Evolutionary conservation across 1,140 invertebrate genomes (phyloP).

Genomic region (Hylyphantes graminicola): DNA sequence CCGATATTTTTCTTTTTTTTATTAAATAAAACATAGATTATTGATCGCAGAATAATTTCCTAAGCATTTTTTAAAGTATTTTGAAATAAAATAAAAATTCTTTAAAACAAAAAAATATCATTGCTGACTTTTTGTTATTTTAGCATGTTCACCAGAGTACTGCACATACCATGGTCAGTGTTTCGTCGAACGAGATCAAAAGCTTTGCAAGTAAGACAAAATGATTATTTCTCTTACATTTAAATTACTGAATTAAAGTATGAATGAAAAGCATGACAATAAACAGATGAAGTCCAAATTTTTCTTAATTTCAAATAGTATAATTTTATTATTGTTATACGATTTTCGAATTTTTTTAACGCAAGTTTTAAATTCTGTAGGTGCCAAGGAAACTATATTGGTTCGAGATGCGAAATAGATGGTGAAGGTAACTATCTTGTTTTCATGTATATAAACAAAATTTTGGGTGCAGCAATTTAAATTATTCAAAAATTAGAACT

Average conservation of each 20-base stretch:
- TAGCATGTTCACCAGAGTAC: conserved; percentile 76
- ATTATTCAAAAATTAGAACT: too few relatives aligned
- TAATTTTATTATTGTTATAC: not conserved
- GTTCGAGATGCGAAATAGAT: conserved; percentile 87
- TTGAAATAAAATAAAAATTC: too few relatives aligned
- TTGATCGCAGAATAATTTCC: too few relatives aligned
- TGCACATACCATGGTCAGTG: conserved; percentile 86
- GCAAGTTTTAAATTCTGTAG: conserved; percentile 68
- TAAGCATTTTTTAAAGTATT: too few relatives aligned
- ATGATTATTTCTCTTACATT: not conserved
- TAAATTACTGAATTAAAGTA: not conserved
- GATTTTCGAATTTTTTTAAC: not conserved
- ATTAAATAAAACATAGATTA: too few relatives aligned
- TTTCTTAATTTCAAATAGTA: not conserved
- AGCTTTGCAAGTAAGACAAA: conserved; percentile 73
- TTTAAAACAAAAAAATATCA: too few relatives aligned
- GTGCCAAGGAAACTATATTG: conserved; percentile 87
- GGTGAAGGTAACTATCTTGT: conserved; percentile 73
- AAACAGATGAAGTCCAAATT: not conserved
- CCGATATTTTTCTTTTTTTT: too few relatives aligned
- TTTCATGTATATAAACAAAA: too few relatives aligned
- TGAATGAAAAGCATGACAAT: not conserved
- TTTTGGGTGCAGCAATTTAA: too few relatives aligned
- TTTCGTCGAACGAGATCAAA: conserved; percentile 79
- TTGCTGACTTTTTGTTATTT: conserved; percentile 76